A percentile compares a stretch with the other conserved stretches of the same genome.
Conservation (phyloP, 2,797 vertebrate genomes). For the Cossypha polioptera region DNA sequence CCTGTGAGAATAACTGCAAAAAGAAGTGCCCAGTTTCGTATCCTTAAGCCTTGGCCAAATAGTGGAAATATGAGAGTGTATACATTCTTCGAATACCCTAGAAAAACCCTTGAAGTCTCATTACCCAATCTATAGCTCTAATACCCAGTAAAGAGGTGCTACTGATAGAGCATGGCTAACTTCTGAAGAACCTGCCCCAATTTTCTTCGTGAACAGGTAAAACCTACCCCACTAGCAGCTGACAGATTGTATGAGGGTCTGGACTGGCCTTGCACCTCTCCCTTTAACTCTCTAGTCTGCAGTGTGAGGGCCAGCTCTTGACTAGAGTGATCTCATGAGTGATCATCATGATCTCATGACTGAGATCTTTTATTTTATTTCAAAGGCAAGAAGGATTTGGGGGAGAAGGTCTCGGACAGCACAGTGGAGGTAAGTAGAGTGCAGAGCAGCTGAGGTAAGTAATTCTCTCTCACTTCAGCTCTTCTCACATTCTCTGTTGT, state of each 20-base stretch:
- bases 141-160: background rate
- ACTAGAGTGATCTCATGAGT: background rate
- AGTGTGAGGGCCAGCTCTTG: background rate
- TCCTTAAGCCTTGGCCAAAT: background rate
- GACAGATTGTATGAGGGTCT: background rate
- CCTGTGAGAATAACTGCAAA: background rate
- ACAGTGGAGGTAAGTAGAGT: conserved; percentile 94
- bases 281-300: background rate
- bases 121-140: background rate
- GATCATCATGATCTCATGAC: background rate
- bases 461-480: conserved; percentile 71
- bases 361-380: conserved; percentile 68
- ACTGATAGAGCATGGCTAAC: background rate
- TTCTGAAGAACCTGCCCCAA: background rate
- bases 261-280: background rate
- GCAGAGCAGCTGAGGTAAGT: conserved; percentile 78
- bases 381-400: conserved; percentile 90
- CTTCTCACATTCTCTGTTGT: conserved; percentile 83
- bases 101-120: background rate
- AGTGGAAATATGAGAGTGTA: background rate
- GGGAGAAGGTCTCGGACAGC: conserved; percentile 89
- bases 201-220: background rate
- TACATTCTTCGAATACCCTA: background rate
- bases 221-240: background rate
- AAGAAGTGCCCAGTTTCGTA: background rate